Base-by-base conservation (phyloP, 2,113 vertebrate species). In the Apaloderma vittatum region DNA sequence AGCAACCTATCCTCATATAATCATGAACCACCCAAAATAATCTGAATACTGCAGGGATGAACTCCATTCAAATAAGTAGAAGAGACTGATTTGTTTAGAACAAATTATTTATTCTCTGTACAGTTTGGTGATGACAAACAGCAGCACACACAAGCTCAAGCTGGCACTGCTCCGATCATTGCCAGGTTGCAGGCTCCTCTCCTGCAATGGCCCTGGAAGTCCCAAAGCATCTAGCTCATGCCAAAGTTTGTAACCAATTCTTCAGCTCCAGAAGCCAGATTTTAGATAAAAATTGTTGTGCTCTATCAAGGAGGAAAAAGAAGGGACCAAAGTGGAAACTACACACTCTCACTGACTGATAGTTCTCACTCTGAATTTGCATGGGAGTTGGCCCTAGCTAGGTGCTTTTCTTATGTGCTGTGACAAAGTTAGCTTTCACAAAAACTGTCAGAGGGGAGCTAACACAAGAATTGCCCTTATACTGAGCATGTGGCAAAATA, bases 71-170 rank as follows among this genome's bases (percentile, higher is more conserved):
- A 12, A 54, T 9, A 7, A 68, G 30, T 37, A 43, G 55, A 32
- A 84, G 15, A 46, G 10, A 8, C 19, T 71, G 0, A 19, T 8
- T 55, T 21, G 8, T 32, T 93, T 79, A 37, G 71, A 77, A 57
- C 0, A 61, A 40, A 40, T 40, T 8, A 40, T 40, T 40, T 40
- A 40, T 40, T 52, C 10, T 80, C 45, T 24, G 7, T 58, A 29
- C 15, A 4, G 40, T 27, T 15, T 0, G 0, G 12, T 12, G 32
- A 7, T 17, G 37, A 48, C 37, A 32, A 43, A 29, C 1, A 59
- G 48, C 29, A 51, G 37, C 43, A 32, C 15, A 15, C 18, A 12
- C 1, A 0, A 22, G 30, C n/a, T 78, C n/a, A 43, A 58, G 26
- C 30, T 63, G 36, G 10, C 10, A 26, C 1, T 3, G 10, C 76